Percentiles rank a stretch among this genome's conserved stretches.
Evolutionary conservation across 2,797 vertebrate species (phyloP).

Genomic region (Limosa lapponica): DNA sequence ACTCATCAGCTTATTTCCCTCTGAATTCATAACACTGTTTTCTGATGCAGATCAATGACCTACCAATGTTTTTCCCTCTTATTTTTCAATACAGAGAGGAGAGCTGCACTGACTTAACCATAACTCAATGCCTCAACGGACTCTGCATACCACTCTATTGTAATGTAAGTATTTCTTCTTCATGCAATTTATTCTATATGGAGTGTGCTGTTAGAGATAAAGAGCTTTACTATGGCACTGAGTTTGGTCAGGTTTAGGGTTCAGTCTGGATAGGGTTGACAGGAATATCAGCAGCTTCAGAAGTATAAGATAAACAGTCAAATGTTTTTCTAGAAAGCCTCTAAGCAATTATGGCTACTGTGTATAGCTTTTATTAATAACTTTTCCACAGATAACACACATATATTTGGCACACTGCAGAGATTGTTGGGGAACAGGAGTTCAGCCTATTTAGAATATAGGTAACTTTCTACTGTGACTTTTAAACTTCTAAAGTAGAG

Average conservation of each 20-base stretch:
- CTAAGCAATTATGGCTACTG: not conserved
- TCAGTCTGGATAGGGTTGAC: not conserved
- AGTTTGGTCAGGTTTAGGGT: not conserved
- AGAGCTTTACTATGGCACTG: not conserved
- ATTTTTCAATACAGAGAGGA: not conserved
- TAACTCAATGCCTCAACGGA: rapidly evolving
- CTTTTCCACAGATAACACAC: not conserved
- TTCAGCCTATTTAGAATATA: not conserved
- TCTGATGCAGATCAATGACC: not conserved
- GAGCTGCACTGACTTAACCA: not conserved
- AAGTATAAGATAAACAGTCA: not conserved
- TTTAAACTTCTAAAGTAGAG: not conserved
- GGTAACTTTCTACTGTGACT: not conserved
- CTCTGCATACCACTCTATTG: not conserved
- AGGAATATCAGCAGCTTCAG: not conserved
- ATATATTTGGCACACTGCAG: not conserved
- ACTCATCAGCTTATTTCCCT: not conserved
- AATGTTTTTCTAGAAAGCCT: not conserved
- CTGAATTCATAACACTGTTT: not conserved
- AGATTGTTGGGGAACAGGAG: not conserved
- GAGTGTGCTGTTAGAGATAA: not conserved
- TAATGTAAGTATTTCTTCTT: not conserved
- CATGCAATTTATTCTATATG: not conserved
- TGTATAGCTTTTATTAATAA: not conserved
- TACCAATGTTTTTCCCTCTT: not conserved